Evolutionary conservation across 2,797 vertebrate genomes (phyloP), one percentile per base, ranked within the genome.

Genomic region (Alfaro cultratus): DNA sequence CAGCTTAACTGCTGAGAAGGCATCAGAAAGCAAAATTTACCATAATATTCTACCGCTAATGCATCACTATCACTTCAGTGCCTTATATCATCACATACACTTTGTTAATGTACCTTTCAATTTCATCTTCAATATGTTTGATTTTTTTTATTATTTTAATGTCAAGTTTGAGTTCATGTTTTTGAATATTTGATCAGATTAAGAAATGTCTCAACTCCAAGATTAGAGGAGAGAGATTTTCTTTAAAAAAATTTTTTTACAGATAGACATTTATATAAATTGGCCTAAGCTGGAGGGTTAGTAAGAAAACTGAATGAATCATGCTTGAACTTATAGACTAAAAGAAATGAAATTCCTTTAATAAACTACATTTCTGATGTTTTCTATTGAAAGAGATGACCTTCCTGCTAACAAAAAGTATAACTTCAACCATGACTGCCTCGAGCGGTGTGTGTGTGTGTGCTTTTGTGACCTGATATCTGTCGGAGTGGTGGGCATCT

Each of bases 401-500:
- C 29, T 12, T 12, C 57, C 46, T 34, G 5, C 13, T 64, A 80
- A 74, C n/a, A 79, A 16, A 73, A 49, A n/a, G 8, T 13, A 39
- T 45, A 62, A 49, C 75, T 73, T 62, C 45, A 73, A 39, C 43
- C 8, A 16, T 73, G 34, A 74, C 34, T 57, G 18, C 68, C 29
- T 13, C 3, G 62, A 78, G 55, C 12, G 57, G 18, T 74, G 64
- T 77, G 34, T 71, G 71, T 71, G 71, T 77, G 26, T 82, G 49
- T 83, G 51, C 76, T 46, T 78, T 76, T 89, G 95, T 97, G 96
- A 99, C 99, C 99, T 99, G 99, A 95, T 99, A 99, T 97, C 99
- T 97, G 96, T 99, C 98, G 57, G 98, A 99, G 92, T 99, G 99
- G 96, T 99, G 98, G 89, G 97, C 97, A 87, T 99, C 99, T 62